Conservation (phyloP, 2,888 invertebrate genomes). For the Noctua fimbriata region DNA sequence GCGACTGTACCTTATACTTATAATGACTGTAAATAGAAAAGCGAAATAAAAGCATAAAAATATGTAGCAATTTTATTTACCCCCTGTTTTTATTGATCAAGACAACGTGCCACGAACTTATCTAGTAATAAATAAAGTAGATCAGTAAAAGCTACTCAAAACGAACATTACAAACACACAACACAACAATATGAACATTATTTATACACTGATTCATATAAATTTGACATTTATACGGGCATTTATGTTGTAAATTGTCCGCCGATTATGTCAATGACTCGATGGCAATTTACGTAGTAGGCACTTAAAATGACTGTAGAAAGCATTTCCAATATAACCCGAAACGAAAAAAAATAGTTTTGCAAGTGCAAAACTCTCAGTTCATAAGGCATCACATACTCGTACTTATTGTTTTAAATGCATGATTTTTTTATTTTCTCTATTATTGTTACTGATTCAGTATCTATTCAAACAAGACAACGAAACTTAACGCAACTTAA, state of each 20-base stretch:
- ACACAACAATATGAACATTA: not conserved
- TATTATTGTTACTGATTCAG: not conserved
- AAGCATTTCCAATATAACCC: not conserved
- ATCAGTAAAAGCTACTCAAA: not conserved
- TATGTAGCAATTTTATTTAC: not conserved
- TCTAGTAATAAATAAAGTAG: not conserved
- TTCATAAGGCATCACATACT: not conserved
- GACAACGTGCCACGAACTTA: not conserved
- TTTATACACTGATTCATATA: not conserved
- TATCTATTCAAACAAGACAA: not conserved
- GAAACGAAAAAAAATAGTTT: not conserved
- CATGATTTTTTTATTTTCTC: not conserved
- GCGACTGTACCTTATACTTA: constrained; percentile 29
- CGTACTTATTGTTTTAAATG: not conserved
- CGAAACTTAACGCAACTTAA: not conserved
- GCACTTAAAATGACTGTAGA: not conserved
- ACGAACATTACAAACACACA: not conserved
- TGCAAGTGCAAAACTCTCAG: not conserved
- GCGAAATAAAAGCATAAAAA: constrained; percentile 43
- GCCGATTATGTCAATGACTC: not conserved
- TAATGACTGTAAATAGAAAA: constrained; percentile 38
- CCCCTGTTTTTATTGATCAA: not conserved
- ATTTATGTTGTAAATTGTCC: not conserved
- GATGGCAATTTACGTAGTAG: not conserved
- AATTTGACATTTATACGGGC: not conserved